Evolutionary conservation across 2,797 vertebrate genomes (phyloP).

Genomic region (Graptemys geographica): DNA sequence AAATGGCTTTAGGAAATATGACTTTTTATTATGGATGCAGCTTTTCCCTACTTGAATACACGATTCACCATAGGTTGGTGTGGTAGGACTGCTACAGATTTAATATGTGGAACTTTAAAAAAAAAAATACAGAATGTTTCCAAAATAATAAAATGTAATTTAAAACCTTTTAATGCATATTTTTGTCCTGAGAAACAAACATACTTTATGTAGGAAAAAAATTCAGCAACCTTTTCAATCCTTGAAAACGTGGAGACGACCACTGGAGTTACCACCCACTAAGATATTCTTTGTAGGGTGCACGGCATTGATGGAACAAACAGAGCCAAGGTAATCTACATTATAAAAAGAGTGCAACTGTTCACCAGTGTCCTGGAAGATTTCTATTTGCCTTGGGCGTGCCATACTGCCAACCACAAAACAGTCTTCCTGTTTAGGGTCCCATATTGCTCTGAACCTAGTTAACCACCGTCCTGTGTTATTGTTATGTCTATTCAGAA

Average conservation of each 20-base stretch:
- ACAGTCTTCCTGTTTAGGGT: slow-evolving; percentile 90
- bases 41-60: neutral
- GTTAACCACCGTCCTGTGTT: slow-evolving; percentile 86
- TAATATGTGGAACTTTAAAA: neutral
- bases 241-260: slow-evolving; percentile 87
- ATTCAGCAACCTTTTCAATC: slow-evolving; percentile 24
- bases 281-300: slow-evolving; percentile 86
- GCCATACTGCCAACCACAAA: slow-evolving; percentile 86
- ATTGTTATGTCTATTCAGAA: slow-evolving; percentile 83
- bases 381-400: slow-evolving; percentile 78
- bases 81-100: neutral
- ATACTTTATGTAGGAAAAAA: neutral
- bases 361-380: slow-evolving; percentile 84
- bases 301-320: slow-evolving; percentile 84
- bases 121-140: neutral
- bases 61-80: neutral
- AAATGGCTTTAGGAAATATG: neutral
- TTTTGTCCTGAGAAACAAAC: slow-evolving; percentile 23
- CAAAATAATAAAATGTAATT: slow-evolving; percentile 14
- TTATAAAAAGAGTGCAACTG: slow-evolving; percentile 79
- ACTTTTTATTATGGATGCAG: neutral
- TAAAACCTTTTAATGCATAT: neutral
- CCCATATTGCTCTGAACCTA: slow-evolving; percentile 88
- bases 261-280: slow-evolving; percentile 87
- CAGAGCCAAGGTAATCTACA: slow-evolving; percentile 78